Percentiles rank a stretch among this genome's conserved stretches.
These are phyloP conservation scores for Danio jaintianensis DNA, from an alignment of 2,797 vertebrate species.

Conservation along the genomic window DNA sequence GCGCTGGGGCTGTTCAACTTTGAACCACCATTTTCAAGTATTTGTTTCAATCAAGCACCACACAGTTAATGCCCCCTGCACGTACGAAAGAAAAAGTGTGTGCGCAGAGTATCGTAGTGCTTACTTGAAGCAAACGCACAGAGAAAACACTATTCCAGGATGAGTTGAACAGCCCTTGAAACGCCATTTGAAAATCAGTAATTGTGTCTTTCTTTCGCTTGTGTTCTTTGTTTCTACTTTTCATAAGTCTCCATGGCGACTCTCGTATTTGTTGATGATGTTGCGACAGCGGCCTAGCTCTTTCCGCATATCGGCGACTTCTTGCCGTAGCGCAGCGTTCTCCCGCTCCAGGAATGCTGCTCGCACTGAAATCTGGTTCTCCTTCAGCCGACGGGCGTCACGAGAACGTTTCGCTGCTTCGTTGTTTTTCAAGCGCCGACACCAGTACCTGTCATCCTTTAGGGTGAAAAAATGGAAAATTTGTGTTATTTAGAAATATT, in stretches of 20 bases:
- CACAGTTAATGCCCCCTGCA: not conserved
- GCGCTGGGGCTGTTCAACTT: slow-evolving; percentile 22
- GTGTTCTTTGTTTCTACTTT: not conserved
- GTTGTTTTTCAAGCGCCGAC: slow-evolving; percentile 89
- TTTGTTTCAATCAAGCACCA: slow-evolving; percentile 37
- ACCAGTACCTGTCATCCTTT: slow-evolving; percentile 95
- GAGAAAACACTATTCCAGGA: slow-evolving; percentile 24
- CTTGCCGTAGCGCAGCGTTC: slow-evolving; percentile 85
- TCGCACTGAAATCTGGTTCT: slow-evolving; percentile 93
- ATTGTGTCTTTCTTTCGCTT: slow-evolving; percentile 30
- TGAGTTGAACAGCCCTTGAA: slow-evolving; percentile 32
- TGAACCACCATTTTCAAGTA: slow-evolving; percentile 21
- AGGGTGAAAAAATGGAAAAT: not conserved
- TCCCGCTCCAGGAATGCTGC: slow-evolving; percentile 94
- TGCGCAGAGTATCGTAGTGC: slow-evolving; percentile 34
- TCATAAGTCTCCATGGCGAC: slow-evolving; percentile 88
- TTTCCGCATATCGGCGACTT: slow-evolving; percentile 89
- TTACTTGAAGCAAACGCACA: slow-evolving; percentile 22
- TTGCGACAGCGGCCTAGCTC: slow-evolving; percentile 90
- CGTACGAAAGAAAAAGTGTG: slow-evolving; percentile 11
- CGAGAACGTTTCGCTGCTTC: slow-evolving; percentile 91
- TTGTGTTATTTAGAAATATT: no score
- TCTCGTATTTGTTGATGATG: slow-evolving; percentile 90
- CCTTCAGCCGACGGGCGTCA: slow-evolving; percentile 91
- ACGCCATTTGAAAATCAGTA: slow-evolving; percentile 6